Percentiles rank a stretch among this genome's conserved stretches.
Conservation (phyloP, 2,888 invertebrate genomes). For the Lobophora halterata region DNA sequence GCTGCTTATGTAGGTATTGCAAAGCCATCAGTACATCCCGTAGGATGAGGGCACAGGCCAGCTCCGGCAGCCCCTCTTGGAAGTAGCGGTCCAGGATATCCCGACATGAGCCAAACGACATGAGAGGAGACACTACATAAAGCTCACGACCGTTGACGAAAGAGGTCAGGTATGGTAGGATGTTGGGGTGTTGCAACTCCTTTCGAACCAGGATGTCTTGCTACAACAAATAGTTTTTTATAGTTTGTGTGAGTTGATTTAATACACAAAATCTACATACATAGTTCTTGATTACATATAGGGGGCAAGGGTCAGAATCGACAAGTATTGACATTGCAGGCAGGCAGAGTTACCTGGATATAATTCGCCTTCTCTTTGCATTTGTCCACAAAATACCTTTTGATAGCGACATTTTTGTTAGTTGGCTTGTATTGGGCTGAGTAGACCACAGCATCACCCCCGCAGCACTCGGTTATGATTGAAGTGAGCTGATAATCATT, state of each 20-base stretch:
- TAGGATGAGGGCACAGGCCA: slow-evolving; percentile 89
- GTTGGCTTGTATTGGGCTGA: slow-evolving; percentile 84
- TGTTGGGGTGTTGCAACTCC: slow-evolving; percentile 89
- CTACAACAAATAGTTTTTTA: slow-evolving; percentile 61
- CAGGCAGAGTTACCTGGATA: slow-evolving; percentile 71
- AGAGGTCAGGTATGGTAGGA: slow-evolving; percentile 87
- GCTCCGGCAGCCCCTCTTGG: slow-evolving; percentile 88
- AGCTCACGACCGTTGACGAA: slow-evolving; percentile 90
- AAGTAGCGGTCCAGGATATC: slow-evolving; percentile 90
- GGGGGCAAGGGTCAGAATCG: not conserved
- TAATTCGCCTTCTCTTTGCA: slow-evolving; percentile 82
- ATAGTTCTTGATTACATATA: not conserved
- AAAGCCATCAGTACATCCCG: slow-evolving; percentile 89
- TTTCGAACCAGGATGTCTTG: slow-evolving; percentile 89
- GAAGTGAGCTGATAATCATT: slow-evolving; percentile 85
- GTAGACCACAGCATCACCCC: slow-evolving; percentile 85
- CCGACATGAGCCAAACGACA: slow-evolving; percentile 92
- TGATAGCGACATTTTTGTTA: slow-evolving; percentile 85
- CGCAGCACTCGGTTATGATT: slow-evolving; percentile 85
- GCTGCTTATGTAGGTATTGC: slow-evolving; percentile 91
- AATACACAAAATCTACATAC: not conserved
- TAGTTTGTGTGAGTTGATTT: no score
- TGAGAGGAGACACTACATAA: slow-evolving; percentile 89
- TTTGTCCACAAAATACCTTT: slow-evolving; percentile 88
- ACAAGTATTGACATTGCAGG: slow-evolving; percentile 9